Percentiles rank a stretch among this genome's conserved stretches.
Evolutionary conservation across 1,140 invertebrate genomes (phyloP).

Genomic region (Drosophila guanche): DNA sequence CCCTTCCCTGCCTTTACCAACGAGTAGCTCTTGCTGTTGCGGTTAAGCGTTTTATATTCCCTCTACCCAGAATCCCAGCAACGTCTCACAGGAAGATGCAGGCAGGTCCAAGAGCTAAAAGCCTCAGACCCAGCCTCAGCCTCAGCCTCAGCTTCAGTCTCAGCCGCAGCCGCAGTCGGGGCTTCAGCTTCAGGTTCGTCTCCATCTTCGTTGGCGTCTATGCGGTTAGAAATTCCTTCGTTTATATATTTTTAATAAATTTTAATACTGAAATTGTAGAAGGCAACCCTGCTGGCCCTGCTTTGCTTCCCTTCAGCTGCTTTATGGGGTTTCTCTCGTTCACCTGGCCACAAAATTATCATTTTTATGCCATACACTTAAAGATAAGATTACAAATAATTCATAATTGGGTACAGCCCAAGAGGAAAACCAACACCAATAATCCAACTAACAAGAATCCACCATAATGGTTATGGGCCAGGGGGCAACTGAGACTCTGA

Average conservation of each 20-base stretch:
- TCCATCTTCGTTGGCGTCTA: no score
- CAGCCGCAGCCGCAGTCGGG: conserved; percentile 18
- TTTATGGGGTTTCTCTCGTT: conserved; percentile 63
- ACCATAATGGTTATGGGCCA: not conserved
- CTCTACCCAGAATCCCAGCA: conserved; percentile 33
- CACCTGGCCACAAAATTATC: conserved; percentile 63
- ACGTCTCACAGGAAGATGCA: conserved; percentile 22
- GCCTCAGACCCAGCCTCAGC: not conserved
- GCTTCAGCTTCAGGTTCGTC: conserved; percentile 14
- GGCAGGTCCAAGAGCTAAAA: conserved; percentile 21
- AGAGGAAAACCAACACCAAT: conserved; percentile 44
- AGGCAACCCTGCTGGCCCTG: conserved; percentile 14
- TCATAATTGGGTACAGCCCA: conserved; percentile 72
- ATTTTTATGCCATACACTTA: conserved; percentile 76
- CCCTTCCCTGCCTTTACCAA: not conserved
- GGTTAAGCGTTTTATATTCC: conserved; percentile 71
- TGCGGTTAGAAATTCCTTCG: conserved; percentile 63
- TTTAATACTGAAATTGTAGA: conserved; percentile 78
- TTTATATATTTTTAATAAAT: conserved; percentile 81
- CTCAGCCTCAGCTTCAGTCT: not conserved
- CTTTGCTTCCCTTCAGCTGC: not conserved
- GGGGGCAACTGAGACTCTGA: no score
- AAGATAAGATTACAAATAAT: conserved; percentile 78
- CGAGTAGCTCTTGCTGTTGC: conserved; percentile 30
- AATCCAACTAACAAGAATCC: conserved; percentile 49